phyloP scores from a whole-genome alignment of 2,888 invertebrate genomes.

The Synergus japonicus region DNA sequence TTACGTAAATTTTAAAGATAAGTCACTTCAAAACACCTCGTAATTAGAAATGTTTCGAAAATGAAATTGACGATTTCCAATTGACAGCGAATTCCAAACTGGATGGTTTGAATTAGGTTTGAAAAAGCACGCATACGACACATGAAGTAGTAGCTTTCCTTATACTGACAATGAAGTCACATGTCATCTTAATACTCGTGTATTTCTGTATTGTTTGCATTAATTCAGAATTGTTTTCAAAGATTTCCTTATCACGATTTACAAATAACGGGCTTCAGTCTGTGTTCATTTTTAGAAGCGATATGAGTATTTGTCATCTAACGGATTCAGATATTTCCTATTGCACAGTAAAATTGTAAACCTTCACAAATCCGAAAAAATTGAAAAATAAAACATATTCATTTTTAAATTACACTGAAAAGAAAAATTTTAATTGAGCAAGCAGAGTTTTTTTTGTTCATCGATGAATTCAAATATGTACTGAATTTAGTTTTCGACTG shows the following conservation, averaged over 20 bases:
- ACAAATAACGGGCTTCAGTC: conserved; percentile 37
- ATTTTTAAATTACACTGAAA: background rate
- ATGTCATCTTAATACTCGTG: conserved; percentile 34
- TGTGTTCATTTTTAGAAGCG: conserved; percentile 31
- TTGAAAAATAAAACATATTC: background rate
- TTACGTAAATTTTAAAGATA: too few relatives aligned
- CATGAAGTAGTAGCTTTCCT: conserved; percentile 11
- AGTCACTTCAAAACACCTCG: too few relatives aligned
- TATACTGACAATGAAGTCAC: conserved; percentile 5
- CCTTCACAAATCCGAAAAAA: background rate
- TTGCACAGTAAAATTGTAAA: background rate
- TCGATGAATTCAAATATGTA: background rate
- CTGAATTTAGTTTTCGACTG: background rate
- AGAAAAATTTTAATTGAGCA: background rate
- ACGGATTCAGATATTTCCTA: background rate
- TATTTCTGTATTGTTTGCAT: conserved; percentile 21
- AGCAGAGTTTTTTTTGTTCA: background rate
- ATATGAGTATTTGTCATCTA: background rate
- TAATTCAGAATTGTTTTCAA: conserved; percentile 2
- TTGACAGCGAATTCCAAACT: background rate
- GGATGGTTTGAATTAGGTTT: background rate
- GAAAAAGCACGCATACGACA: background rate
- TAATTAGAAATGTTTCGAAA: too few relatives aligned
- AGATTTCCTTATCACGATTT: conserved; percentile 35
- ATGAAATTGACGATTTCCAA: too few relatives aligned